A percentile compares a stretch with the other conserved stretches of the same genome.
Conservation (phyloP, 2,113 vertebrate genomes). For the Hiodon tergisus region DNA sequence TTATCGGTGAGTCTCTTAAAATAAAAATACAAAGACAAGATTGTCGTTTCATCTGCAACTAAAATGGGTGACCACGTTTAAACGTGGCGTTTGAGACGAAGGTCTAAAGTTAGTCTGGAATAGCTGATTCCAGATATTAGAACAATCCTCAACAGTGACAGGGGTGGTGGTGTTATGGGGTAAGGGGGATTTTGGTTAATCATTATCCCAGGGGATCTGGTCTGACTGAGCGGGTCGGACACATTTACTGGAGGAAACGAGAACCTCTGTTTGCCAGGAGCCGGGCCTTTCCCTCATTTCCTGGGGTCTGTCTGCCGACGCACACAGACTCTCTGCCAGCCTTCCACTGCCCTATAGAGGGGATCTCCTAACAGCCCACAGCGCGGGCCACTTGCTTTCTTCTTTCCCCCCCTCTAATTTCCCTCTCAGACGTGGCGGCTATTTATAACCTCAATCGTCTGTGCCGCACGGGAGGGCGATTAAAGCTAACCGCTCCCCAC, state of each 20-base stretch:
- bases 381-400: neutral
- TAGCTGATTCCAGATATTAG: no score
- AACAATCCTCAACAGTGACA: no score
- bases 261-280: slow-evolving; percentile 14
- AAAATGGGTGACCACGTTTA: no score
- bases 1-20: neutral
- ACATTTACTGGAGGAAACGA: neutral
- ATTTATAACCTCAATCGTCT: slow-evolving; percentile 11
- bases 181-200: no score
- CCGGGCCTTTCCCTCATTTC: slow-evolving; percentile 22
- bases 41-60: no score
- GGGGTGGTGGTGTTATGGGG: neutral
- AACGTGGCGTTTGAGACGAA: no score
- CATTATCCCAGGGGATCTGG: neutral
- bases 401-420: no score
- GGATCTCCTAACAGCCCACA: neutral
- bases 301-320: slow-evolving; percentile 26
- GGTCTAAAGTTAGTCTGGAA: no score
- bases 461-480: neutral
- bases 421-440: slow-evolving; percentile 3
- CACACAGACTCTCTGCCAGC: slow-evolving; percentile 24
- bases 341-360: neutral
- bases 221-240: neutral
- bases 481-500: slow-evolving; percentile 7
- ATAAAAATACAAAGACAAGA: neutral